Conservation (phyloP, 2,888 invertebrate genomes). For the Leuctra nigra region DNA sequence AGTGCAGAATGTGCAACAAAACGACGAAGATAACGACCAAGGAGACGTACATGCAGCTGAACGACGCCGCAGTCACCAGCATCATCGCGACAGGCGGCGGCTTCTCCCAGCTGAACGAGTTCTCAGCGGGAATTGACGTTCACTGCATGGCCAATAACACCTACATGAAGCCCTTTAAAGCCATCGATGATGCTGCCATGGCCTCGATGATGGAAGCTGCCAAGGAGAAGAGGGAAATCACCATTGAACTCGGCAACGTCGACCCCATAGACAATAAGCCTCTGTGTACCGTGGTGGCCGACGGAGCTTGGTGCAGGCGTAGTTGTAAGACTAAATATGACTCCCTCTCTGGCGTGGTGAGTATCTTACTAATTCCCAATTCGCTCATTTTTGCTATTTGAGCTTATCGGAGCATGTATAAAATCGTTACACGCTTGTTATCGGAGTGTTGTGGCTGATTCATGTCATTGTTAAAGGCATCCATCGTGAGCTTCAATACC, state of each 20-base stretch:
- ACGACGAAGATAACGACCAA: too few species aligned
- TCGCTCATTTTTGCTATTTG: too few species aligned
- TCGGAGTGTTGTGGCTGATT: too few species aligned
- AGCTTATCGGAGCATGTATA: too few species aligned
- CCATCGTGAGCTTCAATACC: background rate
- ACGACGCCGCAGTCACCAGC: background rate
- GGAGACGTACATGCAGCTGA: background rate
- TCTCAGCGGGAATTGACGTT: background rate
- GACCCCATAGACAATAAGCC: background rate
- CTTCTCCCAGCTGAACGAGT: background rate
- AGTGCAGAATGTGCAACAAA: too few species aligned
- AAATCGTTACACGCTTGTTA: too few species aligned
- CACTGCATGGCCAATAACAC: slow-evolving; percentile 3
- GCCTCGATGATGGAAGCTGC: background rate
- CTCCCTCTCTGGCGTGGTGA: slow-evolving; percentile 7
- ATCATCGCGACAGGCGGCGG: background rate
- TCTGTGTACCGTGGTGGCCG: background rate
- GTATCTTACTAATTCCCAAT: too few species aligned
- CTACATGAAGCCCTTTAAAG: background rate
- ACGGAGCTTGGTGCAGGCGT: slow-evolving; percentile 1
- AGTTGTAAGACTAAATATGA: slow-evolving; percentile 12
- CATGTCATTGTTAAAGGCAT: too few species aligned
- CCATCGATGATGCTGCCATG: background rate
- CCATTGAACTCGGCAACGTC: background rate
- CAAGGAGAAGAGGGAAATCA: background rate